phyloP scores from a whole-genome alignment of 1,140 invertebrate species.

The Aphidius gifuensis region DNA sequence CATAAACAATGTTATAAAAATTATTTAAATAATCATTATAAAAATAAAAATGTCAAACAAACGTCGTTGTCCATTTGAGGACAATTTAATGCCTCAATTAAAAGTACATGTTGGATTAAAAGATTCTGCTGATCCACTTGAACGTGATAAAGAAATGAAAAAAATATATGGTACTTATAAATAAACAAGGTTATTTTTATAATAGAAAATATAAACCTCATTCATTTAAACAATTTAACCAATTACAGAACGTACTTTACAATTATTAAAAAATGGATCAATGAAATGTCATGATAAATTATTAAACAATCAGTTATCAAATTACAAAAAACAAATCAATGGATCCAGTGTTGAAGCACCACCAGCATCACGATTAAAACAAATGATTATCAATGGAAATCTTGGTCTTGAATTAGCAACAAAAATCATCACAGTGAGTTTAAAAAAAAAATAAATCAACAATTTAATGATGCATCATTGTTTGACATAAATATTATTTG shows the following conservation, averaged over 20 bases:
- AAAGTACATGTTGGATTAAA: conserved; percentile 40
- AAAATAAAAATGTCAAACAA: conserved; percentile 34
- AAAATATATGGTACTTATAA: conserved; percentile 35
- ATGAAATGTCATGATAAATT: conserved; percentile 25
- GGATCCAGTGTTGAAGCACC: conserved; percentile 21
- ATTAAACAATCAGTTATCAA: conserved; percentile 19
- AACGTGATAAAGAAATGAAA: conserved; percentile 34
- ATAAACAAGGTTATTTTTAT: conserved; percentile 25
- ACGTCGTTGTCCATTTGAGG: conserved; percentile 40
- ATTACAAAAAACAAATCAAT: conserved; percentile 16
- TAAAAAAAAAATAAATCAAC: no score
- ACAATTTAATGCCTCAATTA: conserved; percentile 34
- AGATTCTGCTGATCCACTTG: conserved; percentile 34
- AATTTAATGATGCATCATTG: no score
- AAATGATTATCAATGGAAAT: conserved; percentile 40
- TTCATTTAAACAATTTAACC: conserved; percentile 2
- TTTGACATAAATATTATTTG: no score
- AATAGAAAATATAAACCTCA: conserved; percentile 6
- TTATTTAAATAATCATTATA: no score
- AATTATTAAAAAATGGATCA: conserved; percentile 35
- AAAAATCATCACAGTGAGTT: conserved; percentile 31
- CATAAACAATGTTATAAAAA: no score
- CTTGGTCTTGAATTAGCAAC: conserved; percentile 29
- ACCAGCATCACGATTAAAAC: conserved; percentile 25
- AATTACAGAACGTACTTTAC: conserved; percentile 35